A percentile compares a stretch with the other conserved stretches of the same genome.
Evolutionary conservation across 1,140 invertebrate species (phyloP).

Genomic region (Augochlora pura): DNA sequence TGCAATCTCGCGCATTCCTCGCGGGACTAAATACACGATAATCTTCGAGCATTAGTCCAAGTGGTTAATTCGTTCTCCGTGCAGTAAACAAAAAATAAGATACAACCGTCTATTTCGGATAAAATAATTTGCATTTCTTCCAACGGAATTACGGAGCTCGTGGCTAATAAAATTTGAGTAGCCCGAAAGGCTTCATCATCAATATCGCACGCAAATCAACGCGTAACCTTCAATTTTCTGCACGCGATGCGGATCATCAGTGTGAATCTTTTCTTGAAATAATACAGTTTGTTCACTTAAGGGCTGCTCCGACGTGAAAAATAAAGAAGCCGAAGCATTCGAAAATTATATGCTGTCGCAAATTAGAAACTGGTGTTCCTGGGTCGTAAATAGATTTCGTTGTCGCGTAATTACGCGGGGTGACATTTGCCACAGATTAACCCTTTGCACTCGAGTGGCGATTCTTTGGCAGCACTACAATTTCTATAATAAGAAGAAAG

Average conservation of each 20-base stretch:
- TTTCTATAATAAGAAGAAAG: no score
- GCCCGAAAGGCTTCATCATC: slow-evolving; percentile 54
- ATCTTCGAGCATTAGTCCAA: slow-evolving; percentile 35
- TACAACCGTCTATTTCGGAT: slow-evolving; percentile 13
- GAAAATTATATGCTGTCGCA: not conserved
- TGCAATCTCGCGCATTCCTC: not conserved
- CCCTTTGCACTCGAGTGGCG: no score
- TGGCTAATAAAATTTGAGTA: slow-evolving; percentile 57
- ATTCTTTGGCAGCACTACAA: no score
- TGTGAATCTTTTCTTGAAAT: slow-evolving; percentile 5
- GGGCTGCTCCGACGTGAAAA: not conserved
- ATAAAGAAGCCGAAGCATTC: not conserved
- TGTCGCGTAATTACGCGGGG: not conserved
- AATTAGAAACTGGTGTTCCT: not conserved
- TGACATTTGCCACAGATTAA: no score
- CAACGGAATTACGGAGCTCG: slow-evolving; percentile 31
- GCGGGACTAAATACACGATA: slow-evolving; percentile 19
- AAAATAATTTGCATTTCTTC: slow-evolving; percentile 48
- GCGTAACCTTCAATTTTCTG: slow-evolving; percentile 62
- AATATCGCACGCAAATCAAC: slow-evolving; percentile 53
- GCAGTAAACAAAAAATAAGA: slow-evolving; percentile 7
- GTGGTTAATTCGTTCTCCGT: slow-evolving; percentile 35
- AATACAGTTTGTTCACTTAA: slow-evolving; percentile 17
- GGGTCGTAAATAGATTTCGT: not conserved
- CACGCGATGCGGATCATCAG: slow-evolving; percentile 60